phyloP scores from a whole-genome alignment of 2,888 invertebrate species.

The Drosophila neutralis region DNA sequence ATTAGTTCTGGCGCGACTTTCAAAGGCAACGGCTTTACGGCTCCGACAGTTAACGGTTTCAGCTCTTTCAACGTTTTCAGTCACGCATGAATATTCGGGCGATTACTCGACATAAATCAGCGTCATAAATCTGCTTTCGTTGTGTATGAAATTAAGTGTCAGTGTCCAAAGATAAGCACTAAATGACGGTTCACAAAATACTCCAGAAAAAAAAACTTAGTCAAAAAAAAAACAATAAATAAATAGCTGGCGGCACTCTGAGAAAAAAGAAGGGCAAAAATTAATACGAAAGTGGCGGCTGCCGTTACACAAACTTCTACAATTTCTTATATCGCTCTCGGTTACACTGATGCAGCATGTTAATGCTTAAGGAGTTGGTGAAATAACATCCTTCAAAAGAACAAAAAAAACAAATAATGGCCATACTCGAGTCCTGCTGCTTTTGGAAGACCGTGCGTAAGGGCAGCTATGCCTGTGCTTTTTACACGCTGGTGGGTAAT shows the following conservation, averaged over 20 bases:
- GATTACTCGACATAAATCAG: slow-evolving; percentile 59
- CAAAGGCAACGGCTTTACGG: slow-evolving; percentile 46
- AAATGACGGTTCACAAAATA: slow-evolving; percentile 38
- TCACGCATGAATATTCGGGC: slow-evolving; percentile 23
- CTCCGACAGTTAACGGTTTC: not conserved
- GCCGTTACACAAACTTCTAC: slow-evolving; percentile 46
- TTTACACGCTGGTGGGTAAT: slow-evolving; percentile 75
- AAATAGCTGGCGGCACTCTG: slow-evolving; percentile 37
- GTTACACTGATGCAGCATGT: slow-evolving; percentile 33
- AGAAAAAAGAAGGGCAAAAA: slow-evolving; percentile 63
- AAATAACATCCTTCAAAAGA: slow-evolving; percentile 23
- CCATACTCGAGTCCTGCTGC: slow-evolving; percentile 83
- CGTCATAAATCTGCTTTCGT: slow-evolving; percentile 71
- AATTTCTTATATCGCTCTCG: not conserved
- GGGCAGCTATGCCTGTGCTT: slow-evolving; percentile 82
- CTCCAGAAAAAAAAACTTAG: slow-evolving; percentile 15
- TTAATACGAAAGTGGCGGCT: slow-evolving; percentile 73
- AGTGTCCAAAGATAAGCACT: slow-evolving; percentile 45
- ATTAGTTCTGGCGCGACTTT: slow-evolving; percentile 69
- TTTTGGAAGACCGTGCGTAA: slow-evolving; percentile 83
- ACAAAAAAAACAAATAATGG: slow-evolving; percentile 58
- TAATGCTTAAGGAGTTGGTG: slow-evolving; percentile 33
- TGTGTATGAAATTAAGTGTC: slow-evolving; percentile 65
- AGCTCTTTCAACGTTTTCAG: not conserved
- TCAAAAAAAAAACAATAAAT: slow-evolving; percentile 40